Percentiles rank a stretch among this genome's conserved stretches.
Evolutionary conservation across 2,888 invertebrate genomes (phyloP).

Genomic region (Hypena proboscidalis): DNA sequence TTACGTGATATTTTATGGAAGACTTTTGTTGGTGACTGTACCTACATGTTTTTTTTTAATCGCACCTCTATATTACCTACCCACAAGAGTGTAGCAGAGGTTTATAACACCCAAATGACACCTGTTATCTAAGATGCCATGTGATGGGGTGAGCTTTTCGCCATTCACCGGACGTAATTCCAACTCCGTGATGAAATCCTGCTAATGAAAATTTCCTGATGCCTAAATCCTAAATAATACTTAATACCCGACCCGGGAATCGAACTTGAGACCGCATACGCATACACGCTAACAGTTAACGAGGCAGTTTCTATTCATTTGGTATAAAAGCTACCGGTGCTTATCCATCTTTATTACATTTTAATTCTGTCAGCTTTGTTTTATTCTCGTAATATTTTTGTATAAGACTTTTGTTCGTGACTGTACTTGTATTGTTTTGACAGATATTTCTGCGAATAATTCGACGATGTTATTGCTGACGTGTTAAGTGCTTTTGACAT

Average conservation of each 20-base stretch:
- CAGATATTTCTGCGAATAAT: not conserved
- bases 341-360: slow-evolving; percentile 43
- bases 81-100: too few relatives aligned
- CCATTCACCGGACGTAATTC: too few relatives aligned
- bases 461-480: not conserved
- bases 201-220: too few relatives aligned
- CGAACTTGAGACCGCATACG: too few relatives aligned
- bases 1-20: slow-evolving; percentile 30
- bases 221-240: too few relatives aligned
- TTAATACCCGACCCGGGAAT: too few relatives aligned
- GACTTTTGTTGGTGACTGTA: slow-evolving; percentile 27
- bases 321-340: slow-evolving; percentile 24
- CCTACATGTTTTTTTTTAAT: slow-evolving; percentile 5
- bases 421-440: slow-evolving; percentile 15
- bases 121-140: too few relatives aligned
- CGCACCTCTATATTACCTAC: too few relatives aligned
- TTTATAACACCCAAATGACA: too few relatives aligned
- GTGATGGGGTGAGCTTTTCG: too few relatives aligned
- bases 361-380: slow-evolving; percentile 37
- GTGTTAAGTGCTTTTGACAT: slow-evolving; percentile 1
- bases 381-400: slow-evolving; percentile 33
- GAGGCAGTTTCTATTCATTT: slow-evolving; percentile 33
- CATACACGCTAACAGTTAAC: too few relatives aligned
- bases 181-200: too few relatives aligned
- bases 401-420: slow-evolving; percentile 24